Evolutionary conservation across 2,113 vertebrate species (phyloP).

Genomic region (Tamias sibiricus): DNA sequence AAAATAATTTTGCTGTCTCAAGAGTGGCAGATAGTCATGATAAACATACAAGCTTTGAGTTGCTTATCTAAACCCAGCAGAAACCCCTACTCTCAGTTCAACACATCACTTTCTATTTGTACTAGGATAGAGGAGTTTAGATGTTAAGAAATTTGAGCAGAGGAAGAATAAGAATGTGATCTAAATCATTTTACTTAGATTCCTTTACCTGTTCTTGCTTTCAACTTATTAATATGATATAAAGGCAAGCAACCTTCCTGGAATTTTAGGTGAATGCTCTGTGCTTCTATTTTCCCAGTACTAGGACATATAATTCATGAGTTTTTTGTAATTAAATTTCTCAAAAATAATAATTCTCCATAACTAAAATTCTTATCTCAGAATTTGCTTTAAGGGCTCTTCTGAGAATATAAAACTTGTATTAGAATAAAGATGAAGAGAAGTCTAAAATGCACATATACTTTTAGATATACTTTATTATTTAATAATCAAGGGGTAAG

Average conservation of each 20-base stretch:
- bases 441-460: background rate
- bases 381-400: background rate
- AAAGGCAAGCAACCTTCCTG: background rate
- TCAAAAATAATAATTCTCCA: background rate
- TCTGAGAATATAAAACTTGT: background rate
- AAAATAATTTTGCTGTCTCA: slow-evolving; percentile 59
- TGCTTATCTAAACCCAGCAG: slow-evolving; percentile 60
- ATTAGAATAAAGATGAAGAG: background rate
- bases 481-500: background rate
- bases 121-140: background rate
- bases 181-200: background rate
- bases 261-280: background rate
- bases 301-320: background rate
- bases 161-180: background rate
- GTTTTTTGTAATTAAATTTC: background rate
- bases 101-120: background rate
- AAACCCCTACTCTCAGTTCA: background rate
- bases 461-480: background rate
- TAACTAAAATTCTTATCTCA: background rate
- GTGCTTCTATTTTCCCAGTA: background rate
- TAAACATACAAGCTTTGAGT: slow-evolving; percentile 45
- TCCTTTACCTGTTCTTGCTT: background rate
- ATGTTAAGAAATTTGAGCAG: background rate
- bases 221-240: background rate
- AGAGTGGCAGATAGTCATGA: slow-evolving; percentile 43